Percentiles rank a stretch among this genome's conserved stretches.
These are phyloP conservation scores for Buceros bicornis DNA, from an alignment of 2,797 vertebrate genomes.

Conservation along the genomic window DNA sequence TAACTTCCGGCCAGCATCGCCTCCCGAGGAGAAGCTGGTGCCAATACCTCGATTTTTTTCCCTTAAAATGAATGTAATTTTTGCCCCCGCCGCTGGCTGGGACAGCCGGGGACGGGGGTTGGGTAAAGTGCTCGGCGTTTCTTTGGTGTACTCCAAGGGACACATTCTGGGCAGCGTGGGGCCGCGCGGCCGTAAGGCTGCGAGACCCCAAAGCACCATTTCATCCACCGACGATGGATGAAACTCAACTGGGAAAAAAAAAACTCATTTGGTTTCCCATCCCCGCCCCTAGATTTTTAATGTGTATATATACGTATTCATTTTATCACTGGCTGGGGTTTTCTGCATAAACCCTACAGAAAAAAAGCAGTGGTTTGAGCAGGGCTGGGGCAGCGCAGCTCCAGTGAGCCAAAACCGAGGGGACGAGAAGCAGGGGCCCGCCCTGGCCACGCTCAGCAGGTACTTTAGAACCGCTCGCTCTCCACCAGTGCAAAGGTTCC, in stretches of 20 bases:
- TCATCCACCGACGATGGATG: neutral
- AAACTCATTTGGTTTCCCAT: neutral
- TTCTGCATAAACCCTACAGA: neutral
- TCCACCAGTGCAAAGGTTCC: neutral
- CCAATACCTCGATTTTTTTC: neutral
- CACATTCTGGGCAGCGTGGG: neutral
- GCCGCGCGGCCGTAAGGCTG: neutral
- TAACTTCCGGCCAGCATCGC: neutral
- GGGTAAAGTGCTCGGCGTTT: slow-evolving; percentile 67
- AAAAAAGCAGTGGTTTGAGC: neutral
- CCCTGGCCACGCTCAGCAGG: neutral
- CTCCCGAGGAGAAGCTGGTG: slow-evolving; percentile 13
- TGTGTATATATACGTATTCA: too few relatives aligned
- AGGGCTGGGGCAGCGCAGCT: neutral
- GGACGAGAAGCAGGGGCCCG: neutral
- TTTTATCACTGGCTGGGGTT: too few relatives aligned
- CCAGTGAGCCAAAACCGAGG: neutral
- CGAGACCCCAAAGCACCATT: neutral
- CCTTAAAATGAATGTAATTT: neutral
- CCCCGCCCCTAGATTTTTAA: neutral
- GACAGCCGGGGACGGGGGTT: neutral
- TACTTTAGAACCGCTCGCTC: neutral
- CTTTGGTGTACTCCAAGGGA: slow-evolving; percentile 78
- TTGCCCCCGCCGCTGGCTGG: neutral
- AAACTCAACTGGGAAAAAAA: neutral